Evolutionary conservation across 2,113 vertebrate genomes (phyloP).

Genomic region (Ammospiza nelsoni): DNA sequence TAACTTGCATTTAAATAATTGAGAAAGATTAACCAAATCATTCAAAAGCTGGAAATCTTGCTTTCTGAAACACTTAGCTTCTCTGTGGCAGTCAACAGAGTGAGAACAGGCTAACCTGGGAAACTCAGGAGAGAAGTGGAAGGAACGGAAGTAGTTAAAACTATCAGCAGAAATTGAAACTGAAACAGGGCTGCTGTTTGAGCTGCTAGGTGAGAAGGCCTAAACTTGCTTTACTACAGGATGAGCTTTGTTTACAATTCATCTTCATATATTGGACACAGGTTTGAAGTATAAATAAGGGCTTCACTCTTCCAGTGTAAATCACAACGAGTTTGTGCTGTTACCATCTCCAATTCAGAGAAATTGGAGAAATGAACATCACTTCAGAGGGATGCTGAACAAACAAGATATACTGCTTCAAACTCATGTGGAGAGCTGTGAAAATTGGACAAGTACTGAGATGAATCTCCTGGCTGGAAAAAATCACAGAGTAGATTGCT

Average conservation of each 20-base stretch:
- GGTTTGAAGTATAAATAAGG: not conserved
- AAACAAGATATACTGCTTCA: not conserved
- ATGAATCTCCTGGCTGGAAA: not conserved
- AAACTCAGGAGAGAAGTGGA: not conserved
- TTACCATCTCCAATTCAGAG: not conserved
- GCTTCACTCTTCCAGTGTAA: not conserved
- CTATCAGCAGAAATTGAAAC: not conserved
- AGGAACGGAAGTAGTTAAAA: not conserved
- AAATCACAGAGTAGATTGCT: not conserved
- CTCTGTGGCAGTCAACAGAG: not conserved
- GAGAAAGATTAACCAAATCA: not conserved
- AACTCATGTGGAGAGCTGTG: not conserved
- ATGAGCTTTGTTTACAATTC: not conserved
- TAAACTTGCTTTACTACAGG: not conserved
- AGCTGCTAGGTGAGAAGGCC: not conserved
- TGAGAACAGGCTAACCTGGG: not conserved
- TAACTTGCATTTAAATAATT: not conserved
- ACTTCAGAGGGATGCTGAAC: not conserved
- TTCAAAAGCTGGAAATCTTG: not conserved
- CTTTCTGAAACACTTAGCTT: not conserved
- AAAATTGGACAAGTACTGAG: not conserved
- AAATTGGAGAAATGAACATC: not conserved
- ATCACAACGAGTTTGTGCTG: not conserved
- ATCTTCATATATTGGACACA: not conserved
- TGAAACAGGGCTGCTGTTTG: not conserved